Evolutionary conservation across 2,888 invertebrate genomes (phyloP).

Genomic region (Andrena dorsata): DNA sequence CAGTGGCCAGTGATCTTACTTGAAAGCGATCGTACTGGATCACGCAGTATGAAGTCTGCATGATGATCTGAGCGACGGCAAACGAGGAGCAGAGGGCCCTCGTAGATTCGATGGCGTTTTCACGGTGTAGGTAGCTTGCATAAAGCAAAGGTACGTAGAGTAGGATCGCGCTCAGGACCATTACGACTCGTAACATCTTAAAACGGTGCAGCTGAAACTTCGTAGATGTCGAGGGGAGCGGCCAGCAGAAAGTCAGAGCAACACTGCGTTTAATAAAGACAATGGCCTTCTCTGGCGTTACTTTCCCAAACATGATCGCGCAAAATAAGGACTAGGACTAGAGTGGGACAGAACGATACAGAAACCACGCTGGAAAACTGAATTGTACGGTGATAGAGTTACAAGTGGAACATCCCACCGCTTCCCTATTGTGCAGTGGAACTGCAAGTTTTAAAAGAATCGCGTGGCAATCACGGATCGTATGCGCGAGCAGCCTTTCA

Average conservation of each 20-base stretch:
- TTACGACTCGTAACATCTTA: not conserved
- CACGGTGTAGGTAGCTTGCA: slow-evolving; percentile 26
- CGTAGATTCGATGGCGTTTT: too few species aligned
- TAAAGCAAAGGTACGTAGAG: slow-evolving; percentile 38
- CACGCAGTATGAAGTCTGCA: slow-evolving; percentile 18
- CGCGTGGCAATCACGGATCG: too few species aligned
- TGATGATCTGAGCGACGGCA: slow-evolving; percentile 31
- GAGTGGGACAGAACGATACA: not conserved
- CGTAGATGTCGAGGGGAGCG: slow-evolving; percentile 37
- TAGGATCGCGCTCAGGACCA: not conserved
- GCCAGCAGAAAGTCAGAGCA: slow-evolving; percentile 55
- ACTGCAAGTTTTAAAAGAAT: too few species aligned
- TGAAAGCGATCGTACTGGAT: slow-evolving; percentile 47
- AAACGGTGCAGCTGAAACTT: not conserved
- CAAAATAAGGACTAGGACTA: not conserved
- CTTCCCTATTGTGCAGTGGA: too few species aligned
- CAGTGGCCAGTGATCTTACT: slow-evolving; percentile 37
- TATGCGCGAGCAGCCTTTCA: too few species aligned
- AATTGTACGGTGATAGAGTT: too few species aligned
- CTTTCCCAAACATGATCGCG: slow-evolving; percentile 5
- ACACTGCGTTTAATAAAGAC: slow-evolving; percentile 55
- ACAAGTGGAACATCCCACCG: too few species aligned
- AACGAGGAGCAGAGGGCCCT: not conserved
- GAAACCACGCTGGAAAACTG: too few species aligned
- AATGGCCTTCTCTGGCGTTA: slow-evolving; percentile 45